Evolutionary conservation across 2,113 vertebrate genomes (phyloP).

Genomic region (Eurypyga helias): DNA sequence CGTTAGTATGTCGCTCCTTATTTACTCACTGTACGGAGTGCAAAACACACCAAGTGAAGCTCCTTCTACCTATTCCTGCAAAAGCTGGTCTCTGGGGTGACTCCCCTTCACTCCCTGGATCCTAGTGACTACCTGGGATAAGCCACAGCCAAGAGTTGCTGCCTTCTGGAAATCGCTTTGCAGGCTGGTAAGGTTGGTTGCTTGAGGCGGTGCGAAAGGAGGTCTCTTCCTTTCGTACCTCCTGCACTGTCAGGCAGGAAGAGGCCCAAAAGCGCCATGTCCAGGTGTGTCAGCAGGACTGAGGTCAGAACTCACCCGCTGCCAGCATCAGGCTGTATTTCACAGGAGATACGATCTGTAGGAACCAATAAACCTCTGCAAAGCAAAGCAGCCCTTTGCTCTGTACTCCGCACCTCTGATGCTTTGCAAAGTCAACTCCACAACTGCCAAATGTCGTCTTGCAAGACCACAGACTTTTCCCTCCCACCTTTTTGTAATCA

Average conservation of each 20-base stretch:
- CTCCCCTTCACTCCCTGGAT: not conserved
- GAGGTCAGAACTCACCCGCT: slow-evolving; percentile 11
- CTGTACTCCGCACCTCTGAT: not conserved
- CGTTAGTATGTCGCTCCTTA: accelerated
- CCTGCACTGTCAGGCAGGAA: not conserved
- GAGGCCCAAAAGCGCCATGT: not conserved
- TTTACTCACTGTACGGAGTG: not conserved
- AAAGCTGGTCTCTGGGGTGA: not conserved
- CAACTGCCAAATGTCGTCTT: not conserved
- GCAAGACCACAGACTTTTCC: not conserved
- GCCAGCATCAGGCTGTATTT: not conserved
- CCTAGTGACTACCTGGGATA: not conserved
- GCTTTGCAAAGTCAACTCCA: not conserved
- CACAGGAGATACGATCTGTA: slow-evolving; percentile 34
- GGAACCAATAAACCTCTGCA: slow-evolving; percentile 23
- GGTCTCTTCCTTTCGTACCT: not conserved
- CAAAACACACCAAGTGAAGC: not conserved
- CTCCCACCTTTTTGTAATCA: not conserved
- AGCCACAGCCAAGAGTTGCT: not conserved
- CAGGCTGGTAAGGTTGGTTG: not conserved
- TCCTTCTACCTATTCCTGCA: not conserved
- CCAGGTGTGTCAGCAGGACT: not conserved
- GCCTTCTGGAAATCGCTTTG: not conserved
- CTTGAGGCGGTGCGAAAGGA: not conserved
- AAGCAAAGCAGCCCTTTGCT: not conserved